Evolutionary conservation across 2,113 vertebrate genomes (phyloP), one percentile per base, ranked within the genome.

Genomic region (Prunella fulvescens): DNA sequence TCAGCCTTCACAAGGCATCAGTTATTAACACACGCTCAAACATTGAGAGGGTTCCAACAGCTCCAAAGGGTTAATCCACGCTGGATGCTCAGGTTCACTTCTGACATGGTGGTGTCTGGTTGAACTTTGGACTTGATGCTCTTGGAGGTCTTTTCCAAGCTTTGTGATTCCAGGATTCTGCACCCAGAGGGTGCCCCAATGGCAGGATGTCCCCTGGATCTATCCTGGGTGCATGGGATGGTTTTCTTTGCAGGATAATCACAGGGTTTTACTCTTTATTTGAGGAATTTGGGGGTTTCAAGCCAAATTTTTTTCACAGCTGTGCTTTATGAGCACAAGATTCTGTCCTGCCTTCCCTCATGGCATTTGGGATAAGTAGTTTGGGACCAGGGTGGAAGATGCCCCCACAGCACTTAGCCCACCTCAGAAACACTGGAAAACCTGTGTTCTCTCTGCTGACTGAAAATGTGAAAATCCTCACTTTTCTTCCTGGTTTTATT

Each of bases 401-500:
- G 20, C 3, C 6, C 29, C 3, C 19, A 31, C 0, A 3, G 20
- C 0, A 0, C 16, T 51, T 9, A 28, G 17, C 7, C 26, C 31
- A 22, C 11, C 12, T 48, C 73, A 58, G 42, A 70, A 72, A 45
- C 9, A 29, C 5, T n/a, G 33, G 31, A 45, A 54, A 48, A 61
- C 9, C 7, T 1, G 0, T 8, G 15, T 35, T 92, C 15, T 19
- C 51, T 57, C 29, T 51, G 33, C 7, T 48, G 51, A 17, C 33
- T 7, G 50, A 69, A 81, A 84, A 33, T 9, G 8, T 45, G 35
- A 72, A 53, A 81, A 76, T 29, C 44, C 35, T 61, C 23, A 7
- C 8, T 48, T 45, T 31, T 50, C 47, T 23, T 29, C 16, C 33
- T 0, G 0, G 1, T 67, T 83, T 31, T 45, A 8, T 39, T 85